Evolutionary conservation across 2,113 vertebrate species (phyloP).

Genomic region (Chelonoidis abingdonii): DNA sequence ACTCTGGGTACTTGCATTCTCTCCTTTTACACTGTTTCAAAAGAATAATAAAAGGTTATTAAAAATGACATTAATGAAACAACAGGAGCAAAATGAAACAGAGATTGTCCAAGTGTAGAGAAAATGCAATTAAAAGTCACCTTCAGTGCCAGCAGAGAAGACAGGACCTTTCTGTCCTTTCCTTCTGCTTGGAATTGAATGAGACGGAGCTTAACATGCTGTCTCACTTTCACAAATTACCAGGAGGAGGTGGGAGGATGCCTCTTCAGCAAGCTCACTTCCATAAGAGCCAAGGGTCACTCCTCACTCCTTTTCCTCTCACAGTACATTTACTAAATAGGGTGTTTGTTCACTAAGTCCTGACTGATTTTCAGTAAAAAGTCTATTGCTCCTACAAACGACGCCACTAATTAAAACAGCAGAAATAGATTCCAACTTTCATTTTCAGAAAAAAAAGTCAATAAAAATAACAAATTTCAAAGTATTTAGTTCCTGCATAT

Average conservation of each 20-base stretch:
- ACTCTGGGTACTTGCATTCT: background rate
- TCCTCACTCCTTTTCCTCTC: background rate
- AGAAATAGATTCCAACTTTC: background rate
- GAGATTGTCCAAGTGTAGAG: background rate
- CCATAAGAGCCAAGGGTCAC: background rate
- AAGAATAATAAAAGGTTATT: background rate
- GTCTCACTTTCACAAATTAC: background rate
- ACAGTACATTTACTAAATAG: background rate
- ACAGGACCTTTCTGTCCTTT: background rate
- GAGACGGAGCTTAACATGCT: background rate
- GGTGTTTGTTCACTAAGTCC: background rate
- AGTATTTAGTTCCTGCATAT: background rate
- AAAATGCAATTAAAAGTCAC: background rate
- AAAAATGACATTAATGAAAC: background rate
- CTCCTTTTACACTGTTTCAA: background rate
- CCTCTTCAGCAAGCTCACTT: background rate
- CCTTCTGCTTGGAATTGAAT: background rate
- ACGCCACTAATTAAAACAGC: background rate
- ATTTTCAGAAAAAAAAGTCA: background rate
- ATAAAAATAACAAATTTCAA: background rate
- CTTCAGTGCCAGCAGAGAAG: background rate
- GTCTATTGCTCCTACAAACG: background rate
- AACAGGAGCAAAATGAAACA: background rate
- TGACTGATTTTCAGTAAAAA: background rate
- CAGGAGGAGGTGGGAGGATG: background rate